A percentile compares a stretch with the other conserved stretches of the same genome.
phyloP scores from a whole-genome alignment of 2,888 invertebrate species.

The Allygus modestus region DNA sequence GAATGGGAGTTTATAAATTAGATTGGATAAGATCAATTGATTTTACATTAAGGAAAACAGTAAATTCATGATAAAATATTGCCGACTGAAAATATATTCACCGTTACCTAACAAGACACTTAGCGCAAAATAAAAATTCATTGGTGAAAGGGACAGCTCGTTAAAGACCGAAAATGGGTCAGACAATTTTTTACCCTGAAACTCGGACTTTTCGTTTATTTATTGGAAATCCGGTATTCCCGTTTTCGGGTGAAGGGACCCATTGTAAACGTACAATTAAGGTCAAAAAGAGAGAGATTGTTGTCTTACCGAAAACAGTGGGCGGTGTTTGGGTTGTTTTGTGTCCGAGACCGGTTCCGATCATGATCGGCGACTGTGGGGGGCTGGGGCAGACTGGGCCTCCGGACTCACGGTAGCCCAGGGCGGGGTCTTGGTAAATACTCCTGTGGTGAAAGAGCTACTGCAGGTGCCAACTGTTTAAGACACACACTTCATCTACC shows the following conservation, averaged over 20 bases:
- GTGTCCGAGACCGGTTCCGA: slow-evolving; percentile 39
- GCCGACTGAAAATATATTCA: no score
- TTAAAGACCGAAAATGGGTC: background rate
- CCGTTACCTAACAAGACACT: background rate
- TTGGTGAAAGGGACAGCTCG: slow-evolving; percentile 17
- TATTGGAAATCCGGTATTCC: slow-evolving; percentile 36
- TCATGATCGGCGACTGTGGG: background rate
- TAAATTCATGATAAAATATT: no score
- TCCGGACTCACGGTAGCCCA: background rate
- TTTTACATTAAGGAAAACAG: no score
- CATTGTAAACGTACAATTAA: slow-evolving; percentile 56
- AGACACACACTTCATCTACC: no score
- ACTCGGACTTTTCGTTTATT: slow-evolving; percentile 18
- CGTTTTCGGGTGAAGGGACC: slow-evolving; percentile 51
- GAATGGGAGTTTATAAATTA: no score
- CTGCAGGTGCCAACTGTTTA: background rate
- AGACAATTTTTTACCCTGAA: slow-evolving; percentile 24
- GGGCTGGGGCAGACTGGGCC: background rate
- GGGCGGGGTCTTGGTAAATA: no score
- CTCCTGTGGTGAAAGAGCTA: background rate
- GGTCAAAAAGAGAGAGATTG: slow-evolving; percentile 54
- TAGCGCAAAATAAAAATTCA: background rate
- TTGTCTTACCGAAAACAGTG: slow-evolving; percentile 55
- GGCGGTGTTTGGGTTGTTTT: slow-evolving; percentile 44
- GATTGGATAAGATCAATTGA: no score